Conservation (phyloP, 2,113 vertebrate species). For the Equus quagga region DNA sequence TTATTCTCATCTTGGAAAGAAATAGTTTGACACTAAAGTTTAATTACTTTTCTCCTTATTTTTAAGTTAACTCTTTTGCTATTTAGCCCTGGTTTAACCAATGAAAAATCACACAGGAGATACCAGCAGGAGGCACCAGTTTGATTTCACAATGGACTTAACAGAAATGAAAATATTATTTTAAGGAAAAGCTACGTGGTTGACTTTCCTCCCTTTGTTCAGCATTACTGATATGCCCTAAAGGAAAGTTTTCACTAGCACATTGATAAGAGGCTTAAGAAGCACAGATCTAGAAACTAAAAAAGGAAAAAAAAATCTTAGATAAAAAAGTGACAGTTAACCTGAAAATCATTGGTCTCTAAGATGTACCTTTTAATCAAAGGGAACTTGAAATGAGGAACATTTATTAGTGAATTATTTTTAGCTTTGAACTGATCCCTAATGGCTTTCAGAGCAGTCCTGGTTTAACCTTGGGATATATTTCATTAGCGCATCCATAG, state of each 20-base stretch:
- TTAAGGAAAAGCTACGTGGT: constrained; percentile 13
- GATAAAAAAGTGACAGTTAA: constrained; percentile 74
- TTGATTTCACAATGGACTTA: constrained; percentile 46
- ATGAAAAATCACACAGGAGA: constrained; percentile 27
- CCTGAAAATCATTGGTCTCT: constrained; percentile 72
- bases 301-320: background rate
- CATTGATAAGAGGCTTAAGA: background rate
- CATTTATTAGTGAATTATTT: constrained; percentile 82
- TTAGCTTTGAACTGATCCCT: constrained; percentile 83
- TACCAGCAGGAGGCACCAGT: background rate
- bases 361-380: constrained; percentile 82
- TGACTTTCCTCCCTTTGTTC: constrained; percentile 41
- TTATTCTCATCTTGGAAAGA: constrained; percentile 49
- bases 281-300: constrained; percentile 2
- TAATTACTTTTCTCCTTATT: constrained; percentile 50
- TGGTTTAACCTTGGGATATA: constrained; percentile 80
- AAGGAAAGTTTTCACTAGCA: constrained; percentile 33
- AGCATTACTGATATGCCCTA: background rate
- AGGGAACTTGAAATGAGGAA: constrained; percentile 78
- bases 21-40: constrained; percentile 11
- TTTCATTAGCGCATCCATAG: constrained; percentile 80
- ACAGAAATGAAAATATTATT: constrained; percentile 59
- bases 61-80: constrained; percentile 46
- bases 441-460: constrained; percentile 75
- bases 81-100: constrained; percentile 16